Evolutionary conservation across 2,797 vertebrate species (phyloP).

Genomic region (Argyrosomus regius): DNA sequence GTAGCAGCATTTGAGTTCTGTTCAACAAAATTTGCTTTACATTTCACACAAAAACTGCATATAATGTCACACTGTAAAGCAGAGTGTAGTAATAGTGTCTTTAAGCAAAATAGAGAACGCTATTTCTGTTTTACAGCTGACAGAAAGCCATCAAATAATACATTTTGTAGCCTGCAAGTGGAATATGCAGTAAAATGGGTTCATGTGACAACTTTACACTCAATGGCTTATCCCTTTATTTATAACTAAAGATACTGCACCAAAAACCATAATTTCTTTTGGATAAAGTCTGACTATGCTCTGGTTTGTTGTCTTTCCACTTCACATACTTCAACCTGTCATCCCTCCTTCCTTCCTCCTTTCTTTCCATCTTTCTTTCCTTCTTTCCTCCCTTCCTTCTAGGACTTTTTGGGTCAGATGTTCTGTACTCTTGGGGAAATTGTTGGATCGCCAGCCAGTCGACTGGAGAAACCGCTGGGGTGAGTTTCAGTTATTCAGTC

Average conservation of each 20-base stretch:
- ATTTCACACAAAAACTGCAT: slow-evolving; percentile 21
- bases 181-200: neutral
- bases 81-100: neutral
- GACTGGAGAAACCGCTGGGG: slow-evolving; percentile 94
- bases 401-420: slow-evolving; percentile 97
- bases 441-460: slow-evolving; percentile 94
- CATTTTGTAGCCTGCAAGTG: neutral
- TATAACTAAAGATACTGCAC: neutral
- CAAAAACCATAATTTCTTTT: neutral
- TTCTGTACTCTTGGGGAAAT: slow-evolving; percentile 97
- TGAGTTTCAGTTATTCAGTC: slow-evolving; percentile 59
- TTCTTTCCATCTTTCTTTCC: neutral
- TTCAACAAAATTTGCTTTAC: neutral
- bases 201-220: neutral
- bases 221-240: neutral
- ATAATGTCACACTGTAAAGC: neutral
- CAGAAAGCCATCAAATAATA: neutral
- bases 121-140: neutral
- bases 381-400: slow-evolving; percentile 31
- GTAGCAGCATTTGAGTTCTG: slow-evolving; percentile 20
- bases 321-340: slow-evolving; percentile 5
- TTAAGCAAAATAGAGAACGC: neutral
- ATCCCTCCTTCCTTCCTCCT: neutral
- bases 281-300: slow-evolving; percentile 5
- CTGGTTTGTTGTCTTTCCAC: slow-evolving; percentile 29